Conservation (phyloP, 2,797 vertebrate genomes). For the Amniataba percoides region DNA sequence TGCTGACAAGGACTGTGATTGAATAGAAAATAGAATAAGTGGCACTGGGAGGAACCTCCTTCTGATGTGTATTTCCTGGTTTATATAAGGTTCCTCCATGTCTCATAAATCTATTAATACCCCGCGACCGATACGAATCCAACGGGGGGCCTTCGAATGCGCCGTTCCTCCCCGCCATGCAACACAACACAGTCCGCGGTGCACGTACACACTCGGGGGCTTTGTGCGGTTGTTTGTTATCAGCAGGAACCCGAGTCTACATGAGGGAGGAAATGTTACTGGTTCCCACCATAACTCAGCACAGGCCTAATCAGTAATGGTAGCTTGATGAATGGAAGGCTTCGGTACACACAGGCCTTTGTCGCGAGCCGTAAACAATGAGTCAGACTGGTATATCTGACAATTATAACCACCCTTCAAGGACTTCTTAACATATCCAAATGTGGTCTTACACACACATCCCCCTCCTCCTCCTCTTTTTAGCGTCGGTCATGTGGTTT, state of each 20-base stretch:
- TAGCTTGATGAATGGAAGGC: constrained; percentile 74
- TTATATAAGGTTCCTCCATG: constrained; percentile 67
- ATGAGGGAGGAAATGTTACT: constrained; percentile 76
- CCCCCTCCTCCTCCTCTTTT: constrained; percentile 44
- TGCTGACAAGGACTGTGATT: constrained; percentile 38
- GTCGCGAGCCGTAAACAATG: constrained; percentile 70
- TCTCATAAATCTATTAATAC: constrained; percentile 75
- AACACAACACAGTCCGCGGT: constrained; percentile 19
- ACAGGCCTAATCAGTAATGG: constrained; percentile 65
- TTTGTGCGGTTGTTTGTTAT: constrained; percentile 76
- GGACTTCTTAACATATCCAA: constrained; percentile 66
- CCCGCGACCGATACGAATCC: constrained; percentile 32
- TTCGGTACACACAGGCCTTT: constrained; percentile 55
- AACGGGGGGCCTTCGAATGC: constrained; percentile 50
- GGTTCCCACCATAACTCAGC: constrained; percentile 82
- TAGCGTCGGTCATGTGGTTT: constrained; percentile 67
- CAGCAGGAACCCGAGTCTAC: constrained; percentile 77
- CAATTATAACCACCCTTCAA: constrained; percentile 68
- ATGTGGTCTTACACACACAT: constrained; percentile 29
- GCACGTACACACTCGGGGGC: constrained; percentile 65
- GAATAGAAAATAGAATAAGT: constrained; percentile 55
- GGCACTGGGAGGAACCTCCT: constrained; percentile 54
- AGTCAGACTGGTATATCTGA: constrained; percentile 70
- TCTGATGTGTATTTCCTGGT: constrained; percentile 71
- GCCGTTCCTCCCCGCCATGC: constrained; percentile 28